These are phyloP conservation scores for Gerris lacustris DNA, from an alignment of 2,888 invertebrate species.

Conservation along the genomic window DNA sequence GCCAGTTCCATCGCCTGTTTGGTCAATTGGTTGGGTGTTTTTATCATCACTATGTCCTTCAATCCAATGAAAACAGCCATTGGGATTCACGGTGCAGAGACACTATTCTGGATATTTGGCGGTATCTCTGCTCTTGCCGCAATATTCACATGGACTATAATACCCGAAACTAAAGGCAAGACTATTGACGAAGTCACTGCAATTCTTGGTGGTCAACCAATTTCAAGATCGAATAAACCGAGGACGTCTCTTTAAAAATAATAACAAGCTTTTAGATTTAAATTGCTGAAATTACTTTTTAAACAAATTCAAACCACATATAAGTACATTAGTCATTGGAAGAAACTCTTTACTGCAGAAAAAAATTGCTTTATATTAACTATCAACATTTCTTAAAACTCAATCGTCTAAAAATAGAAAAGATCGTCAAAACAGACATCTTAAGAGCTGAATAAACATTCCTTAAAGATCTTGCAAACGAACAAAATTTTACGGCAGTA, in stretches of 20 bases:
- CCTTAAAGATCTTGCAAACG: no score
- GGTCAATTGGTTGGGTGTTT: slow-evolving; percentile 69
- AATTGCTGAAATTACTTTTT: no score
- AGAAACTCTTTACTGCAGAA: no score
- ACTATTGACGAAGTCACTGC: slow-evolving; percentile 44
- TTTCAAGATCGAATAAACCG: neutral
- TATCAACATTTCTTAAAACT: no score
- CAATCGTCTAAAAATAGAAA: no score
- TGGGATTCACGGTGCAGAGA: slow-evolving; percentile 43
- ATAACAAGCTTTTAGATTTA: no score
- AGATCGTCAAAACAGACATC: no score
- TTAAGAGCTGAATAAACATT: no score
- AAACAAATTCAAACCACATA: no score
- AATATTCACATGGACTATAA: slow-evolving; percentile 53
- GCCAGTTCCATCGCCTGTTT: slow-evolving; percentile 67
- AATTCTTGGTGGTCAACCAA: slow-evolving; percentile 40
- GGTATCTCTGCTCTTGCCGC: slow-evolving; percentile 51
- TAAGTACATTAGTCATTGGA: no score
- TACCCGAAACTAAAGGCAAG: slow-evolving; percentile 46
- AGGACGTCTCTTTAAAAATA: neutral
- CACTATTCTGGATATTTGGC: slow-evolving; percentile 64
- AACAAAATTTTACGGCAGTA: no score
- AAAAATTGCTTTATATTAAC: no score
- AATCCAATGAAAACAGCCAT: slow-evolving; percentile 45
- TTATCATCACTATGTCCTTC: slow-evolving; percentile 56